Conservation (phyloP, 2,113 vertebrate species). For the Phalacrocorax aristotelis region DNA sequence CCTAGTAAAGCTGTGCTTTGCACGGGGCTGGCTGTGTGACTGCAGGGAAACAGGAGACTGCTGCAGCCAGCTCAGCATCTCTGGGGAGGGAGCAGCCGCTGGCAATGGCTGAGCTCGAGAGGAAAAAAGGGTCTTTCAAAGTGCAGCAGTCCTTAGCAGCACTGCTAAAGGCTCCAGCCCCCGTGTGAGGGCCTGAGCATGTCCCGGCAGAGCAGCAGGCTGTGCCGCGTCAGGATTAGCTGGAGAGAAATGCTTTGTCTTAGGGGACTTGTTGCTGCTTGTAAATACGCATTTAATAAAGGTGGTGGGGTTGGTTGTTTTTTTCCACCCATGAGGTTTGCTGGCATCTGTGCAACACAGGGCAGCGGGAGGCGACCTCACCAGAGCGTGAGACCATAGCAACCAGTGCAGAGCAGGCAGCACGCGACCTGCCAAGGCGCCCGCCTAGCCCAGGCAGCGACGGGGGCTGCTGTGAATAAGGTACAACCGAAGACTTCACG, state of each 20-base stretch:
- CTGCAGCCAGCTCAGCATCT: background rate
- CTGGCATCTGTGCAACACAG: background rate
- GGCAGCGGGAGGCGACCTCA: background rate
- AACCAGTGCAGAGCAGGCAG: background rate
- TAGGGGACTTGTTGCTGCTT: background rate
- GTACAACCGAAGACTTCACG: background rate
- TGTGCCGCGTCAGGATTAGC: background rate
- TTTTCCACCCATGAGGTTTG: background rate
- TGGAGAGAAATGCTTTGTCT: background rate
- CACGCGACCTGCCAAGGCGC: background rate
- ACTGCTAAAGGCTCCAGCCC: background rate
- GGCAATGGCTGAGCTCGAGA: background rate
- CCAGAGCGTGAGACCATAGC: background rate
- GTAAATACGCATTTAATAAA: constrained; percentile 21
- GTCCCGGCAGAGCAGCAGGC: background rate
- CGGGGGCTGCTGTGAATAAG: background rate
- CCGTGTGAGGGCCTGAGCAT: background rate
- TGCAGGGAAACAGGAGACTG: background rate
- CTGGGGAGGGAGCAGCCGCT: background rate
- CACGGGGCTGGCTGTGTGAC: background rate
- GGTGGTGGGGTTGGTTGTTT: background rate
- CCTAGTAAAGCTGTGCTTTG: background rate
- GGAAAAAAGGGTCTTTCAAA: background rate
- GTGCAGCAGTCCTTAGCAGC: background rate
- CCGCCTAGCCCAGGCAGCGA: background rate